phyloP scores from a whole-genome alignment of 2,797 vertebrate species.

The Borostomias antarcticus region DNA sequence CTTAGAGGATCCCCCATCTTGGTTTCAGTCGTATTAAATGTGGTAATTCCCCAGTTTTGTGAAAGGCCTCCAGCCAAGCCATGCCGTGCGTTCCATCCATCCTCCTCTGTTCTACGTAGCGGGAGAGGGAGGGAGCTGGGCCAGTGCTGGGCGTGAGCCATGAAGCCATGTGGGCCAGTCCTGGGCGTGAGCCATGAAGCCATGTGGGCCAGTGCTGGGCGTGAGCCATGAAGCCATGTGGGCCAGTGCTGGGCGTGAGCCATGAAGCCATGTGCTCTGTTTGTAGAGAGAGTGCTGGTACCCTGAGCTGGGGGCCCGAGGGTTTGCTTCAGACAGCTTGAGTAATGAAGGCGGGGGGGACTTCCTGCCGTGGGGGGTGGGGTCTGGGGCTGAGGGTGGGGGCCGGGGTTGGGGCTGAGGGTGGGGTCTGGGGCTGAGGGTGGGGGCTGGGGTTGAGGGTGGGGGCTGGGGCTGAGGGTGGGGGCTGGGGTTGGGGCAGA shows the following conservation, averaged over 20 bases:
- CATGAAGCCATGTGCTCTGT: not conserved
- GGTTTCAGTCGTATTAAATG: no score
- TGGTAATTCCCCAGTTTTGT: no score
- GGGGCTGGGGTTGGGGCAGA: not conserved
- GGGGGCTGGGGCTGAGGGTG: constrained; percentile 20
- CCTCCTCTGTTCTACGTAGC: no score
- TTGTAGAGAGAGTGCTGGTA: not conserved
- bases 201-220: not conserved
- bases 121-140: no score
- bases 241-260: not conserved
- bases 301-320: not conserved
- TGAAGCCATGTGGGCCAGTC: no score
- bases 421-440: not conserved
- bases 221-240: not conserved
- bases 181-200: no score
- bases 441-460: not conserved
- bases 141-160: no score
- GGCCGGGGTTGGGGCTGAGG: constrained; percentile 24
- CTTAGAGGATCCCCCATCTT: no score
- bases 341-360: constrained; percentile 41
- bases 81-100: no score
- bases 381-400: not conserved
- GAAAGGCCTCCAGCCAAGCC: no score
- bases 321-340: constrained; percentile 37
- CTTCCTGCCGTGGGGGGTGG: constrained; percentile 14